These are phyloP conservation scores for Tauraco hartlaubi DNA, from an alignment of 2,797 vertebrate genomes.

Conservation along the genomic window DNA sequence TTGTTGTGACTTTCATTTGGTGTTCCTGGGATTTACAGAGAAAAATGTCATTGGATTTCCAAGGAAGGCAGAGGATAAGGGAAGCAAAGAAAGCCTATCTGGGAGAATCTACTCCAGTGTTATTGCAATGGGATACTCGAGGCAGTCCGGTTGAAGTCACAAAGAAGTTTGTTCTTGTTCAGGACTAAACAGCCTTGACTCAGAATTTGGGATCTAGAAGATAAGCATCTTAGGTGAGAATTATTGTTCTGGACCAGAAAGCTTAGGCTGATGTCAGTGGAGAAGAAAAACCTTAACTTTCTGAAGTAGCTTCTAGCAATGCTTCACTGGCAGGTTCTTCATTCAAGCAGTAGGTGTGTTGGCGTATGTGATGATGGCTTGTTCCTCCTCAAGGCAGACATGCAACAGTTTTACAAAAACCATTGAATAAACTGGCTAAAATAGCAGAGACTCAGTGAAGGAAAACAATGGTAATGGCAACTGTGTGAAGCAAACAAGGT, in stretches of 20 bases:
- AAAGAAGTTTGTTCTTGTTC: background rate
- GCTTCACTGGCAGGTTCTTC: background rate
- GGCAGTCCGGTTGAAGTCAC: background rate
- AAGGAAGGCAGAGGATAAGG: background rate
- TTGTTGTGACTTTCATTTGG: background rate
- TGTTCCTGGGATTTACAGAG: background rate
- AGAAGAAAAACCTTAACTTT: background rate
- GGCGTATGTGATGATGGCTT: background rate
- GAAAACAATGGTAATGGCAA: background rate
- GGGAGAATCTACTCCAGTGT: background rate
- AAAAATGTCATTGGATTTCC: background rate
- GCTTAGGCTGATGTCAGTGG: background rate
- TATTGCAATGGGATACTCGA: background rate
- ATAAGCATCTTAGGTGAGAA: background rate
- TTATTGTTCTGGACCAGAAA: background rate
- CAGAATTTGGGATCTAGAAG: background rate
- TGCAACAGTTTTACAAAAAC: background rate
- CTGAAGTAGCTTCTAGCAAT: background rate
- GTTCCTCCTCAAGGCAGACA: background rate
- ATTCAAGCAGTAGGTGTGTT: background rate
- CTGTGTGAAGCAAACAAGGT: background rate
- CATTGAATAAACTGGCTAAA: background rate
- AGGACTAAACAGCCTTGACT: background rate
- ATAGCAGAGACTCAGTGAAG: background rate
- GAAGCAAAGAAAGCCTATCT: background rate